Conservation (phyloP, 1,140 invertebrate species). For the Diachasma alloeum region DNA sequence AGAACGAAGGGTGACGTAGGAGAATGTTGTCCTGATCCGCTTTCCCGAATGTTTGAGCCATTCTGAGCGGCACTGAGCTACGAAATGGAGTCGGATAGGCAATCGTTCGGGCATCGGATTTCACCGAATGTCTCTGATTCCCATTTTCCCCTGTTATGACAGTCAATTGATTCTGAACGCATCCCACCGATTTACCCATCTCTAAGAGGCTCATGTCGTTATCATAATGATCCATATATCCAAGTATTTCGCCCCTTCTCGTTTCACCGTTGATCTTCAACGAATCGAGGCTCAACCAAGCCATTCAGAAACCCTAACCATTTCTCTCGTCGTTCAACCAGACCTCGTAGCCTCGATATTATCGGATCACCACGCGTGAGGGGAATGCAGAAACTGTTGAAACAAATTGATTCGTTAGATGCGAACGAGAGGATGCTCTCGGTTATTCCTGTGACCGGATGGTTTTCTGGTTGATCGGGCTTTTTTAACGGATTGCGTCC, state of each 20-base stretch:
- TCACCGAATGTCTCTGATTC: not conserved
- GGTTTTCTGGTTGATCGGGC: not conserved
- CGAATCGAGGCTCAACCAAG: not conserved
- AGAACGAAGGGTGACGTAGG: not conserved
- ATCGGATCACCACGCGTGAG: conserved; percentile 16
- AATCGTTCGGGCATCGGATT: not conserved
- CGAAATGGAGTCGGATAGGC: not conserved
- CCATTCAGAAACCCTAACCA: not conserved
- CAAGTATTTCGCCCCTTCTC: not conserved
- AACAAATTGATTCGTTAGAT: conserved; percentile 20
- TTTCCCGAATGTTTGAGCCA: not conserved
- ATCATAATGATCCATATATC: conserved; percentile 25
- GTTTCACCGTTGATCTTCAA: not conserved
- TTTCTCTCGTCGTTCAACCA: not conserved
- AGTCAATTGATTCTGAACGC: conserved; percentile 17
- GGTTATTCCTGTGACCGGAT: not conserved
- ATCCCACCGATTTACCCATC: not conserved
- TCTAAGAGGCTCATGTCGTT: conserved; percentile 11
- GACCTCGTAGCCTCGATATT: not conserved
- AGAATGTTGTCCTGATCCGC: not conserved
- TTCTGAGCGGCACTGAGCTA: not conserved
- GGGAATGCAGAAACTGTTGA: not conserved
- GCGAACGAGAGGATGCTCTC: not conserved
- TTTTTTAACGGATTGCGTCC: too few relatives aligned
- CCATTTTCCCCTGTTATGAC: not conserved